Evolutionary conservation across 2,113 vertebrate genomes (phyloP).

Genomic region (Rhinoptilus africanus): DNA sequence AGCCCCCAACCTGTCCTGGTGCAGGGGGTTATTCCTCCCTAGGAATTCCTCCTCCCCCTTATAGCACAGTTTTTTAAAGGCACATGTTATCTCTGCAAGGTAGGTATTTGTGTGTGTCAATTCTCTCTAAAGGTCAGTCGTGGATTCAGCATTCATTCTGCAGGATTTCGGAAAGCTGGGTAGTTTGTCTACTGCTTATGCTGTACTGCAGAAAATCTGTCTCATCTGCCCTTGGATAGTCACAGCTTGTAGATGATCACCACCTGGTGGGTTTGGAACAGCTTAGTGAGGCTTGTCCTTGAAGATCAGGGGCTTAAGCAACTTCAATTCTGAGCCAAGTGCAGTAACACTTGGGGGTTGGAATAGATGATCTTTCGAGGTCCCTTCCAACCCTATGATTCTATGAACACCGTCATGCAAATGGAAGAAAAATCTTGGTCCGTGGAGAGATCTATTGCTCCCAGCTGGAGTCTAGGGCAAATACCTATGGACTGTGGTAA

Average conservation of each 20-base stretch:
- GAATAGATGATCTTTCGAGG: too few relatives aligned
- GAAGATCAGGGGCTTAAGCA: neutral
- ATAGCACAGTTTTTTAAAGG: neutral
- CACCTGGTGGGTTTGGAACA: neutral
- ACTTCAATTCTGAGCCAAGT: neutral
- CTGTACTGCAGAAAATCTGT: neutral
- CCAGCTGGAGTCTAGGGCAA: neutral
- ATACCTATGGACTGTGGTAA: neutral
- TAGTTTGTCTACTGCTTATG: neutral
- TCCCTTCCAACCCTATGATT: too few relatives aligned
- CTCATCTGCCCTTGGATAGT: neutral
- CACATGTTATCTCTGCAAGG: neutral
- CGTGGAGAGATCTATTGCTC: accelerated
- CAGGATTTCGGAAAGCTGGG: neutral
- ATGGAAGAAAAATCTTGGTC: neutral
- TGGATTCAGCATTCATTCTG: neutral
- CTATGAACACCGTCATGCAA: neutral
- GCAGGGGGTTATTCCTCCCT: too few relatives aligned
- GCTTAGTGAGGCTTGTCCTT: neutral
- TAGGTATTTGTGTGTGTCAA: neutral
- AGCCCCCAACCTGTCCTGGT: too few relatives aligned
- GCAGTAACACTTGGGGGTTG: too few relatives aligned
- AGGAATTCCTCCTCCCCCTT: too few relatives aligned
- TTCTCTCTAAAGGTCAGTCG: neutral
- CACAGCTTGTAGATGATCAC: neutral